A percentile compares a stretch with the other conserved stretches of the same genome.
phyloP scores from a whole-genome alignment of 2,113 vertebrate genomes.

The Bubo blakistoni region DNA sequence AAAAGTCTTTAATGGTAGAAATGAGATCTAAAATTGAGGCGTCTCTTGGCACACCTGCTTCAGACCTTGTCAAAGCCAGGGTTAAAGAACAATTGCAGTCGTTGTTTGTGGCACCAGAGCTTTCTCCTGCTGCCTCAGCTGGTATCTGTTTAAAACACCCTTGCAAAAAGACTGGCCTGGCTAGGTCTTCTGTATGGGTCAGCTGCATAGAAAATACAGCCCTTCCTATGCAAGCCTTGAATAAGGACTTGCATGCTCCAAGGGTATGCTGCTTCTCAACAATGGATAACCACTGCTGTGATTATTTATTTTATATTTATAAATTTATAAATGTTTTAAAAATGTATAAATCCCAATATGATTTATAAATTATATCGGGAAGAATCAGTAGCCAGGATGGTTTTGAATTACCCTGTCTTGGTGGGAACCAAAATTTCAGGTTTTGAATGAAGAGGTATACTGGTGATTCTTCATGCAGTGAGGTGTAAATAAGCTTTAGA shows the following conservation, averaged over 20 bases:
- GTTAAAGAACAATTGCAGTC: not conserved
- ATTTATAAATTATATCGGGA: not conserved
- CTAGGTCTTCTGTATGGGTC: not conserved
- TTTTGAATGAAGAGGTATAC: not conserved
- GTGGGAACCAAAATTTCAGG: not conserved
- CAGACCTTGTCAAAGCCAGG: not conserved
- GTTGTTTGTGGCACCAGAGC: not conserved
- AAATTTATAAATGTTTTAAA: no score
- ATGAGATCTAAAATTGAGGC: not conserved
- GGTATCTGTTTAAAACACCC: not conserved
- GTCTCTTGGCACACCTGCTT: not conserved
- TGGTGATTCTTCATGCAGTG: not conserved
- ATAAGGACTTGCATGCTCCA: not conserved
- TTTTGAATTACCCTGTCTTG: not conserved
- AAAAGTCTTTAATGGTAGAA: not conserved
- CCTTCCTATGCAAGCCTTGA: not conserved
- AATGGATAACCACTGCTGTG: not conserved
- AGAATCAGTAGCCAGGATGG: not conserved
- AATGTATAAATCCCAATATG: no score
- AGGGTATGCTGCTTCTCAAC: not conserved
- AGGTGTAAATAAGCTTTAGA: not conserved
- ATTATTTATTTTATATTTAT: not conserved
- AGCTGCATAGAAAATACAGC: not conserved
- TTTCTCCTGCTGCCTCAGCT: not conserved
- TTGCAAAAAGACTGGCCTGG: not conserved